phyloP scores from a whole-genome alignment of 92 coral and sea anemone species.

The Metridium senile region DNA sequence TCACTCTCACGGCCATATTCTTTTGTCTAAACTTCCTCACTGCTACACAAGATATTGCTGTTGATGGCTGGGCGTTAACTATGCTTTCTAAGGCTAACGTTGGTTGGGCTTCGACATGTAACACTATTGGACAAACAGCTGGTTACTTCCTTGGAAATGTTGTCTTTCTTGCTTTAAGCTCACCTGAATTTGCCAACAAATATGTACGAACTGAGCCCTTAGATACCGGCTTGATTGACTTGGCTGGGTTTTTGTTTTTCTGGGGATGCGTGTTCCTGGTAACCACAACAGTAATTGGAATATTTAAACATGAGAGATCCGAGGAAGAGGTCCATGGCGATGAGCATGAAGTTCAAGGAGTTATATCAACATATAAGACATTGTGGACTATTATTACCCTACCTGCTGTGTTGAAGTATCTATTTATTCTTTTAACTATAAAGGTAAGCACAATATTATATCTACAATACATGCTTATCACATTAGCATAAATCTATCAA shows the following conservation, averaged over 20 bases:
- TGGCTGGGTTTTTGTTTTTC: slow-evolving; percentile 80
- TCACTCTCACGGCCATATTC: slow-evolving; percentile 73
- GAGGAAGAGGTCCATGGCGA: slow-evolving; percentile 75
- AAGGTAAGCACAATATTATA: too few relatives aligned
- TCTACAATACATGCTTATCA: too few relatives aligned
- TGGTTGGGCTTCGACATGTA: slow-evolving; percentile 98
- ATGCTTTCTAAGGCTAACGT: slow-evolving; percentile 93
- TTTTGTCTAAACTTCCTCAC: slow-evolving; percentile 86
- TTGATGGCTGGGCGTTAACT: slow-evolving; percentile 98
- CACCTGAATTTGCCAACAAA: slow-evolving; percentile 88
- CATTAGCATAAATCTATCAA: too few relatives aligned
- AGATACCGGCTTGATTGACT: slow-evolving; percentile 67
- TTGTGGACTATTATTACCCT: slow-evolving; percentile 81
- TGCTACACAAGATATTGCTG: slow-evolving; percentile 98
- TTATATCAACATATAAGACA: slow-evolving; percentile 73
- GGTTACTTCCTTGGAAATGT: slow-evolving; percentile 96
- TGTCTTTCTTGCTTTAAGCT: slow-evolving; percentile 91
- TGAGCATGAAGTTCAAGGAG: slow-evolving; percentile 61
- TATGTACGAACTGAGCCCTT: slow-evolving; percentile 69
- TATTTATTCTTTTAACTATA: slow-evolving; percentile 75
- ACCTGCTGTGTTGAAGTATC: slow-evolving; percentile 67
- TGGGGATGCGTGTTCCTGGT: slow-evolving; percentile 91
- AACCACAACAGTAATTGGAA: slow-evolving; percentile 85
- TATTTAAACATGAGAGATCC: slow-evolving; percentile 82
- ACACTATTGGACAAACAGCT: slow-evolving; percentile 95